Conservation (phyloP, 2,888 invertebrate genomes). For the Kuschelorhynchus macadamiae region DNA sequence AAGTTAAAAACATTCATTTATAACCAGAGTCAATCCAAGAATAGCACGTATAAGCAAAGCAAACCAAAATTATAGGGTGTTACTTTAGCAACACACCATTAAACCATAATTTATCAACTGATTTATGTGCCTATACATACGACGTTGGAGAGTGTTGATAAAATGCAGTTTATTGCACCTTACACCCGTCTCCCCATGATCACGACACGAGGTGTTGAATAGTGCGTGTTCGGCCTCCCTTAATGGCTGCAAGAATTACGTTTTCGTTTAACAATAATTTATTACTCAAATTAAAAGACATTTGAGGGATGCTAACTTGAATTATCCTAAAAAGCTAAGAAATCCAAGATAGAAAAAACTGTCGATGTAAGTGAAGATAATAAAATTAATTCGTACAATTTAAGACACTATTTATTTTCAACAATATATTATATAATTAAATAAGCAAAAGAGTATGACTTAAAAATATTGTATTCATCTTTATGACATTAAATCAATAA, state of each 20-base stretch:
- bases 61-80: conserved; percentile 42
- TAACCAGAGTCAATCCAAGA: conserved; percentile 1
- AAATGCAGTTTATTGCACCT: conserved; percentile 40
- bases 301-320: not conserved
- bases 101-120: conserved; percentile 41
- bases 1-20: no score
- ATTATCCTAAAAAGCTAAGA: no score
- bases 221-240: conserved; percentile 29
- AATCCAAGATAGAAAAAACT: no score
- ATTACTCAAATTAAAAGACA: not conserved
- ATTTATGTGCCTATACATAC: conserved; percentile 38
- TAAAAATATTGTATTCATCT: no score
- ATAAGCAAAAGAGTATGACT: no score
- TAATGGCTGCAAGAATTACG: not conserved
- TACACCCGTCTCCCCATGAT: conserved; percentile 25
- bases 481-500: no score
- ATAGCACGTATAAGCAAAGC: conserved; percentile 33
- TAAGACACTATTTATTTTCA: no score
- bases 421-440: no score
- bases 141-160: conserved; percentile 42
- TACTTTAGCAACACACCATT: conserved; percentile 45
- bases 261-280: not conserved
- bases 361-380: no score
- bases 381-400: no score
- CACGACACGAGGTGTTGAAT: conserved; percentile 35